Conservation (phyloP, 2,888 invertebrate genomes). For the Chelonus formosanus region DNA sequence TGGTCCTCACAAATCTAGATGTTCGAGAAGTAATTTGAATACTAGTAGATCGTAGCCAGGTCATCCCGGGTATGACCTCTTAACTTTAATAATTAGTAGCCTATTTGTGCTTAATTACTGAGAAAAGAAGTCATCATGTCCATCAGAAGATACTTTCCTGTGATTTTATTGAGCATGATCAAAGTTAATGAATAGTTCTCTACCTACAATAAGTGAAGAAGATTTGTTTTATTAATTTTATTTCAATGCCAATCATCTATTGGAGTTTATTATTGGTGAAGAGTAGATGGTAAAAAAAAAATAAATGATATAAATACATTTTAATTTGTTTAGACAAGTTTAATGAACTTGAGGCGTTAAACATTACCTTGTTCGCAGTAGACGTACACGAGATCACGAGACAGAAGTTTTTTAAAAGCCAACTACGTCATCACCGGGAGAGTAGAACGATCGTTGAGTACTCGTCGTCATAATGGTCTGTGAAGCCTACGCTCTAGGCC, state of each 20-base stretch:
- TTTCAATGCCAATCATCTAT: too few species aligned
- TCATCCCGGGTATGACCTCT: conserved; percentile 24
- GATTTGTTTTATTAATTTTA: too few species aligned
- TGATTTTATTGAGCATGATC: too few species aligned
- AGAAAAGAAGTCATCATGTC: too few species aligned
- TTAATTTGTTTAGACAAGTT: not conserved
- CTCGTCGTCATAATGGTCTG: conserved; percentile 46
- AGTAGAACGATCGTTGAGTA: conserved; percentile 21
- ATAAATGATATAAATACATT: not conserved
- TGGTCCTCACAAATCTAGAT: conserved; percentile 9
- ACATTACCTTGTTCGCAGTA: not conserved
- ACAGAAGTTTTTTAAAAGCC: not conserved
- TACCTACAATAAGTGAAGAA: too few species aligned
- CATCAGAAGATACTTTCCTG: too few species aligned
- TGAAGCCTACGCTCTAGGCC: conserved; percentile 61
- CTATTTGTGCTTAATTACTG: too few species aligned
- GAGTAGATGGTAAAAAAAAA: too few species aligned
- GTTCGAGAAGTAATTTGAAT: not conserved
- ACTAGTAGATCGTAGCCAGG: conserved; percentile 15
- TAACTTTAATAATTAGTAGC: not conserved
- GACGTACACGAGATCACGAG: not conserved
- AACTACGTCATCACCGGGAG: conserved; percentile 14
- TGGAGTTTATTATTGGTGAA: too few species aligned
- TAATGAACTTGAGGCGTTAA: conserved; percentile 9
- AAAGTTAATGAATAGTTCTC: too few species aligned